These are phyloP conservation scores for Mungos mungo DNA, from an alignment of 2,113 vertebrate species.

Conservation along the genomic window DNA sequence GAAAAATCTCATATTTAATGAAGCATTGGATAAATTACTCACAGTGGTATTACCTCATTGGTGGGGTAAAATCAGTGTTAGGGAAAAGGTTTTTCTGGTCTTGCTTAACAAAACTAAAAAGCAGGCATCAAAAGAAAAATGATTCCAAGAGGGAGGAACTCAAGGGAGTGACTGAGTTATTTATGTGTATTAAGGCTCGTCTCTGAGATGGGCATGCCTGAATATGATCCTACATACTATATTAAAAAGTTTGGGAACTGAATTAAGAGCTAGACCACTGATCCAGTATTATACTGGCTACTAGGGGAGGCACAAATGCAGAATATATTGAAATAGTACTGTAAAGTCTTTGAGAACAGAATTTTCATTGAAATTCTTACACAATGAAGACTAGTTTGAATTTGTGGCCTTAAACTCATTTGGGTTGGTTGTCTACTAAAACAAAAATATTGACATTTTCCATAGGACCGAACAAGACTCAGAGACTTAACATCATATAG, in stretches of 20 bases:
- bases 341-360: neutral
- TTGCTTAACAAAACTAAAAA: constrained; percentile 4
- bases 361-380: neutral
- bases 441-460: constrained; percentile 7
- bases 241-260: neutral
- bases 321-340: neutral
- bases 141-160: neutral
- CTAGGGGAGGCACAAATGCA: neutral
- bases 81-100: neutral
- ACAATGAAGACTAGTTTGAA: neutral
- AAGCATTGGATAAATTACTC: neutral
- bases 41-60: neutral
- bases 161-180: neutral
- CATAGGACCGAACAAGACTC: neutral
- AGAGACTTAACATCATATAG: neutral
- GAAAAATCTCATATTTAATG: neutral
- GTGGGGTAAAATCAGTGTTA: constrained; percentile 2
- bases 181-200: neutral
- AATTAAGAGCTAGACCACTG: neutral
- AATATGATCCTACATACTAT: neutral
- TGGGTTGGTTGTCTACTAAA: neutral
- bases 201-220: neutral
- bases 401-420: neutral
- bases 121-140: neutral
- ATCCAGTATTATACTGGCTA: neutral